Percentiles rank a stretch among this genome's conserved stretches.
Evolutionary conservation across 2,888 invertebrate genomes (phyloP).

Genomic region (Dicyrtomina minuta): DNA sequence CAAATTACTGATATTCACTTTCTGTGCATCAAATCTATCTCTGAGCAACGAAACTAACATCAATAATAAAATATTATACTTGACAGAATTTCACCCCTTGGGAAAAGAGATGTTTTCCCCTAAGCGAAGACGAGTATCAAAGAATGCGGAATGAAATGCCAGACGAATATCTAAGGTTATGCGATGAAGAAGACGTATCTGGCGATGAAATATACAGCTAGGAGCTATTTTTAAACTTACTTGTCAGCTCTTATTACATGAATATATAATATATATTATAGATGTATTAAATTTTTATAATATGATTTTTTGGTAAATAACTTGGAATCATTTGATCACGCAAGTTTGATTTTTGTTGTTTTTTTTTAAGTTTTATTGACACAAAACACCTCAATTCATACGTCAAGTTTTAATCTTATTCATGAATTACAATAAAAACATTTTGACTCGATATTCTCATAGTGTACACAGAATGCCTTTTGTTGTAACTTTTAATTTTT

Average conservation of each 20-base stretch:
- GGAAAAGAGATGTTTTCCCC: conserved; percentile 29
- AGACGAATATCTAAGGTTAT: conserved; percentile 23
- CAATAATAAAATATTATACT: too few relatives aligned
- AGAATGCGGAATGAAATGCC: conserved; percentile 28
- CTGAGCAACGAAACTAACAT: too few relatives aligned
- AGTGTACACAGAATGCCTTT: conserved; percentile 33
- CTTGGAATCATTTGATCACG: conserved; percentile 11
- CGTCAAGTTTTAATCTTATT: conserved; percentile 25
- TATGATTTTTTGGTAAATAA: conserved; percentile 21
- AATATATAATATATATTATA: conserved; percentile 26
- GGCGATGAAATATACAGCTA: conserved; percentile 29
- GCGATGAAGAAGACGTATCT: conserved; percentile 25
- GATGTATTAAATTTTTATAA: conserved; percentile 28
- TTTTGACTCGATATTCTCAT: conserved; percentile 33
- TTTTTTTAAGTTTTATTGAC: conserved; percentile 31
- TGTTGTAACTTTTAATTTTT: conserved; percentile 11
- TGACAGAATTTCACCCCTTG: conserved; percentile 19
- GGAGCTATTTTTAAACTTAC: conserved; percentile 16
- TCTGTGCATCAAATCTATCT: too few relatives aligned
- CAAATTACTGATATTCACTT: too few relatives aligned
- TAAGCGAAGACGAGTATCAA: conserved; percentile 25
- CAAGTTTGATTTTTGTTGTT: conserved; percentile 22
- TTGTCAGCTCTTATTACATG: conserved; percentile 23
- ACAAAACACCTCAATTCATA: conserved; percentile 31
- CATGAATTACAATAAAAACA: conserved; percentile 32